Evolutionary conservation across 2,888 invertebrate genomes (phyloP), one percentile per base, ranked within the genome.

Genomic region (Diaprepes abbreviatus): DNA sequence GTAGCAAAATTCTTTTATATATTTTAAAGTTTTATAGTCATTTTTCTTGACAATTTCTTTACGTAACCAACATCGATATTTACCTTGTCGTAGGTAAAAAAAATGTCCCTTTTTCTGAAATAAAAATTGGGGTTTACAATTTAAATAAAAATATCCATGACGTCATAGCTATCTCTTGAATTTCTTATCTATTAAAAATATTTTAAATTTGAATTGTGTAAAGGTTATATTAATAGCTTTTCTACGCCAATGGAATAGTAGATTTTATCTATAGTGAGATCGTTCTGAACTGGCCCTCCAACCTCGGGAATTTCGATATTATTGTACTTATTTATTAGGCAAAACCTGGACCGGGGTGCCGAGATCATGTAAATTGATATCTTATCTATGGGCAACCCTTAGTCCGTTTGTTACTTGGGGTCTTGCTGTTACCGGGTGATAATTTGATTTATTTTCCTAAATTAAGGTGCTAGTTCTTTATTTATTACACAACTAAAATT

Each of bases 351-450:
- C 66, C 54, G 40, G 66, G 63, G 40, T 35, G 54, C 65, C 71
- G 45, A 71, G 71, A 71, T 71, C 68, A 63, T 71, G 71, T 65
- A 71, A 71, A 68, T 71, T 68, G 71, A 71, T 71, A 71, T 68
- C 71, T 68, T 71, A 71, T 71, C 71, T 71, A 5, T 45, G 40
- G 38, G 36, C 43, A 65, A 71, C 71, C 71, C 71, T 71, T 71
- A 50, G 57, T 33, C 70, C 63, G 60, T 62, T 65, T 59, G 70
- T 60, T 70, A 38, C 65, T 59, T 57, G 66, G 71, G 63, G 60
- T 66, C 35, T 67, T 58, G 24, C 63, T 64, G 63, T 65, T 33
- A 50, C 48, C 64, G 57, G 57, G 70, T 65, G 70, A 70, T 70
- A 70, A 70, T 66, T 70, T 70, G 70, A 70, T 70, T 66, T 66